Conservation (phyloP, 2,113 vertebrate species). For the Bujurquina vittata region DNA sequence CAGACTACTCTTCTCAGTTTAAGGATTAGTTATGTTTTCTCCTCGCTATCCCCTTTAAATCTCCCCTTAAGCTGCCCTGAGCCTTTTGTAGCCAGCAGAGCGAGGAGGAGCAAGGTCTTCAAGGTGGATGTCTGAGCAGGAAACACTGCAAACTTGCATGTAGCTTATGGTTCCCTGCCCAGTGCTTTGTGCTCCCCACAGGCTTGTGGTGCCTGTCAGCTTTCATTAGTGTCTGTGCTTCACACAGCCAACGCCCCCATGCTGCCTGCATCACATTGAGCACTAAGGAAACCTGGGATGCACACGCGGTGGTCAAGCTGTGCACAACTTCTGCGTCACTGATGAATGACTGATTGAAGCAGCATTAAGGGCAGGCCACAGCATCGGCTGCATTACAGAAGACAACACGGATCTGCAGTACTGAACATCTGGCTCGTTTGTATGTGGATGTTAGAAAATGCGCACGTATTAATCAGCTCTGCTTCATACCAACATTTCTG, state of each 20-base stretch:
- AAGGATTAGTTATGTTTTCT: slow-evolving; percentile 82
- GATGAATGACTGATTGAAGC: background rate
- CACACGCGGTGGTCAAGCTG: slow-evolving; percentile 52
- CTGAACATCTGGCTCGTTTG: background rate
- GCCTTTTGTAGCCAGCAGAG: slow-evolving; percentile 74
- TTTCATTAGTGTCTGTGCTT: slow-evolving; percentile 63
- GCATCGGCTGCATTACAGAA: background rate
- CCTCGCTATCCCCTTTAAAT: slow-evolving; percentile 75
- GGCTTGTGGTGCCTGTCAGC: slow-evolving; percentile 67
- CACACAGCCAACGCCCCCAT: slow-evolving; percentile 55
- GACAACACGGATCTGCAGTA: background rate
- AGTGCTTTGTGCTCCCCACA: slow-evolving; percentile 56
- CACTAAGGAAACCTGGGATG: slow-evolving; percentile 36
- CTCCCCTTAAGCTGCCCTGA: slow-evolving; percentile 78
- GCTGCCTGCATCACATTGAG: slow-evolving; percentile 49
- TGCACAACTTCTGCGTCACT: background rate
- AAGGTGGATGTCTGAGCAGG: slow-evolving; percentile 71
- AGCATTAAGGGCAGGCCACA: background rate
- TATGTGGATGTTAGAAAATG: background rate
- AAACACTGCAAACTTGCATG: slow-evolving; percentile 60
- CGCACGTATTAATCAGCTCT: background rate
- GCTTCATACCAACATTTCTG: background rate
- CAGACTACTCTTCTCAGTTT: slow-evolving; percentile 80
- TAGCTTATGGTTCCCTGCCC: slow-evolving; percentile 56
- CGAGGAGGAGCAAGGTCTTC: slow-evolving; percentile 70